Base-by-base conservation (phyloP, 2,113 vertebrate species). In the Petrocephalus zakoni region DNA sequence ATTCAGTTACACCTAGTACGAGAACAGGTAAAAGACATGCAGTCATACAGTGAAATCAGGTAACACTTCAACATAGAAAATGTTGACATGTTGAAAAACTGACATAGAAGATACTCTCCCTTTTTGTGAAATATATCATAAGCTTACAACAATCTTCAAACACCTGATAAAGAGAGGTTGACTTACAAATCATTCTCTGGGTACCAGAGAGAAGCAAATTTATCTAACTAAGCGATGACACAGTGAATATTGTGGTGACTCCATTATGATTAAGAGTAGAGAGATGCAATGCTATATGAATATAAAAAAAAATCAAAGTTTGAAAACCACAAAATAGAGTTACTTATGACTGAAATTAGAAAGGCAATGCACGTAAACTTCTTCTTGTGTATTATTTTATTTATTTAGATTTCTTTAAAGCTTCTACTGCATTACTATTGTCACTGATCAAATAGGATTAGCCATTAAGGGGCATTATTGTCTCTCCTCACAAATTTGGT, bases 101-200 rank as follows among this genome's bases (percentile, higher is more conserved):
- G n/a, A 68, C n/a, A 85, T 51, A 85, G 82, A 49, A 85, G n/a
- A 85, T 47, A 2, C 22, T 49, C 81, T 51, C 21, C 46, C 9
- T 49, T 47, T 83, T 83, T 83, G 21, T 42, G 81, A 83, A 42
- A 83, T 47, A n/a, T 83, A 83, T 83, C 29, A 34, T 25, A 46
- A 47, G n/a, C 86, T 68, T 61, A 21, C 37, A 87, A n/a, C 10
- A 58, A 22, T 46, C 55, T 47, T 56, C 34, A 1, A 17, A 87
- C 29, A 61, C 53, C 34, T 68, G 86, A 87, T 49, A 87, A 87
- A 61, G 22, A 87, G 46, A 46, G 0, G 42, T 46, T 9, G 37
- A 68, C 46, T 68, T 87, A 68, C 86, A 87, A 87, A 87, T 68
- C 64, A 56, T 87, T 68, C 58, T 25, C 15, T n/a, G 1, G 58